These are phyloP conservation scores for Chaetops frenatus DNA, from an alignment of 2,113 vertebrate genomes.

Conservation along the genomic window DNA sequence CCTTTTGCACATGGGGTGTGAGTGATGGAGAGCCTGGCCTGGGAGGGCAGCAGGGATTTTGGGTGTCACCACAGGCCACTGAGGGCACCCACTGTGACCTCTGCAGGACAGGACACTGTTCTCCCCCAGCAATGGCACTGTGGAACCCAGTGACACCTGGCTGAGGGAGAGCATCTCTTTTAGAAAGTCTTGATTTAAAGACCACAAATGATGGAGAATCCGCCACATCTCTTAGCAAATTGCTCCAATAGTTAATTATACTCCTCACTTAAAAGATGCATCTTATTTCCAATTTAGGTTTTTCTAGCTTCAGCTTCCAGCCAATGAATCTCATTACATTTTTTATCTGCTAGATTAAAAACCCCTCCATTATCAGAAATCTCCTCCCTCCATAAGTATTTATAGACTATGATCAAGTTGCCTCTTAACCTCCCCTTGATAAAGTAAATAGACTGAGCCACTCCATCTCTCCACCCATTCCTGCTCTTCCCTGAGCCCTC, in stretches of 20 bases:
- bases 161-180: not conserved
- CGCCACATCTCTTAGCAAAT: constrained; percentile 40
- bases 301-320: constrained; percentile 59
- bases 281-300: constrained; percentile 60
- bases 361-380: constrained; percentile 55
- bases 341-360: constrained; percentile 65
- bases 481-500: not conserved
- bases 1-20: fast-evolving
- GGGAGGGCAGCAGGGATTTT: not conserved
- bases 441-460: not conserved
- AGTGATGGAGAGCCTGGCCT: not conserved
- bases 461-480: not conserved
- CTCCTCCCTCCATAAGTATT: constrained; percentile 44
- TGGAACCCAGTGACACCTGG: not conserved
- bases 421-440: constrained; percentile 6
- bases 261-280: constrained; percentile 57
- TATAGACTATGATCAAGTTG: constrained; percentile 39
- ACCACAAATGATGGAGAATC: constrained; percentile 42
- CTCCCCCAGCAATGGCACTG: not conserved
- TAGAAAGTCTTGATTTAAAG: constrained; percentile 8
- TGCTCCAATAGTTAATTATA: constrained; percentile 55
- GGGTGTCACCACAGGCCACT: not conserved
- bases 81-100: not conserved
- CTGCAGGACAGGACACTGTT: not conserved
- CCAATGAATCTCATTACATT: constrained; percentile 55